phyloP scores from a whole-genome alignment of 2,113 vertebrate species.

The Alaudala cheleensis region DNA sequence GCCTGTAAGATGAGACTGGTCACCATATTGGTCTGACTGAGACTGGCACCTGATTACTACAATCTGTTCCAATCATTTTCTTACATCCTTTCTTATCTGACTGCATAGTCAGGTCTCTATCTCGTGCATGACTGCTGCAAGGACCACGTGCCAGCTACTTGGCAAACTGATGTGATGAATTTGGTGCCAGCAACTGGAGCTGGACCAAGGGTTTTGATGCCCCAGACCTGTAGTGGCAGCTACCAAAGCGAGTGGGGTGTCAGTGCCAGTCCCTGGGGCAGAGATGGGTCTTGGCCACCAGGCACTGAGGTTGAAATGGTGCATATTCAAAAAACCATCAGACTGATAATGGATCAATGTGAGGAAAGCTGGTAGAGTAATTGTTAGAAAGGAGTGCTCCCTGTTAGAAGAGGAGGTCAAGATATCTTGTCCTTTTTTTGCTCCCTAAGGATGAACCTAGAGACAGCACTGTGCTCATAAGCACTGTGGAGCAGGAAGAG shows the following conservation, averaged over 20 bases:
- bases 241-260: not conserved
- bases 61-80: not conserved
- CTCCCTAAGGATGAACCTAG: not conserved
- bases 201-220: not conserved
- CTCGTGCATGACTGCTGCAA: not conserved
- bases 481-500: not conserved
- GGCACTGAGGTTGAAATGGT: not conserved
- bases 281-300: not conserved
- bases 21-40: not conserved
- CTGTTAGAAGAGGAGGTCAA: not conserved
- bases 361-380: not conserved
- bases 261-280: not conserved
- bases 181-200: not conserved
- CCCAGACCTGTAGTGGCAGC: not conserved
- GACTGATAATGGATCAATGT: not conserved
- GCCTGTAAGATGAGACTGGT: not conserved
- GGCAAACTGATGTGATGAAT: accelerated
- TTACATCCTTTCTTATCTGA: not conserved
- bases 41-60: not conserved
- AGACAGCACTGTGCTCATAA: not conserved
- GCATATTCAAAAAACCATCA: accelerated
- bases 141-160: not conserved
- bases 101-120: not conserved
- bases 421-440: not conserved
- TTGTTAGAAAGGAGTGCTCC: not conserved